phyloP scores from a whole-genome alignment of 2,113 vertebrate species.

The Ammodytes marinus region DNA sequence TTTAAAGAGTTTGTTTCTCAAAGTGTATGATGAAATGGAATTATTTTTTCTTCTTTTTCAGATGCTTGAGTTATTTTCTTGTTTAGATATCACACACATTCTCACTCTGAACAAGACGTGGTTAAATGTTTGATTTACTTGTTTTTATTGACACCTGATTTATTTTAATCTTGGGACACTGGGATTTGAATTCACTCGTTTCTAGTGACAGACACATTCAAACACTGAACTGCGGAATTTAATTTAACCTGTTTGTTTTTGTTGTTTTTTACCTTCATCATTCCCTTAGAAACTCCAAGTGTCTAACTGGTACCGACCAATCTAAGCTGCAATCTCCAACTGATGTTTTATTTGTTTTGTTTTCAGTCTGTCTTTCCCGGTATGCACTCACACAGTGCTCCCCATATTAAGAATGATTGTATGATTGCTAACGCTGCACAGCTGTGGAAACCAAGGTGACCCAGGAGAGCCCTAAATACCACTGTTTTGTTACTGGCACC shows the following conservation, averaged over 20 bases:
- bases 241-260: no score
- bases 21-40: conserved; percentile 33
- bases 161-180: conserved; percentile 13
- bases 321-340: background rate
- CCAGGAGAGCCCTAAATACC: conserved; percentile 29
- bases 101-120: conserved; percentile 22
- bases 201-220: background rate
- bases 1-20: conserved; percentile 64
- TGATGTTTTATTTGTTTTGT: background rate
- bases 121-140: conserved; percentile 29
- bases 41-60: conserved; percentile 39
- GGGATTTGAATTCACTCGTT: background rate
- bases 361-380: conserved; percentile 11
- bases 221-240: background rate
- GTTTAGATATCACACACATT: conserved; percentile 7
- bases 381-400: conserved; percentile 37
- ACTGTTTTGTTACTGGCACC: conserved; percentile 43
- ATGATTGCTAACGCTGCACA: conserved; percentile 59
- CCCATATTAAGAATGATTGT: conserved; percentile 61
- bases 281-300: background rate
- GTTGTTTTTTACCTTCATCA: background rate
- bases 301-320: conserved; percentile 18
- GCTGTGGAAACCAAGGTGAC: conserved; percentile 52
- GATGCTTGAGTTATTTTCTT: conserved; percentile 42
- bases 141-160: conserved; percentile 20